Base-by-base conservation (phyloP, 2,888 invertebrate genomes). In the Cerastis leucographa region DNA sequence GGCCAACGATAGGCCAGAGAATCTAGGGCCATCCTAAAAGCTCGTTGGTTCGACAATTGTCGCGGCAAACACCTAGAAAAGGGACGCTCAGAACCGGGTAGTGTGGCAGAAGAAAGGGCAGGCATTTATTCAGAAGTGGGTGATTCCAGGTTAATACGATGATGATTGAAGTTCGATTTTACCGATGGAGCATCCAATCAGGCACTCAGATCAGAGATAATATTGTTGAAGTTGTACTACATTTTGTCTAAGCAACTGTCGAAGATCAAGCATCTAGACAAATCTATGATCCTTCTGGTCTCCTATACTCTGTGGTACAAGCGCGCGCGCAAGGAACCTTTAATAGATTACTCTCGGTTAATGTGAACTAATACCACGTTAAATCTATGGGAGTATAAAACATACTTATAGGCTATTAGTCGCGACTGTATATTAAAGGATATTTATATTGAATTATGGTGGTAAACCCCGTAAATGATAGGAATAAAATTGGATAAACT, bases 301-400 rank as follows among this genome's bases (percentile, higher is more conserved):
- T 51, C 44, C 12, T 22, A 12, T 59, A 51, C 56, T 35, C 46
- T n/a, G 19, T 61, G 64, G n/a, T 29, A 44, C 6, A 65, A 61
- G 62, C 56, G 61, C 59, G 14, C 0, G 51, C 62, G 70, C 86
- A 76, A 46, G 35, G 2, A 3, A 29, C 14, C 70, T 71, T 81
- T 70, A 76, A 76, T 81, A 76, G 76, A 82, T 71, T 35, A 73
- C 61, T 82, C 64, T 17, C 51, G 17, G 59, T 61, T 64, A 85
- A 64, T 77, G 70, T 76, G 68, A 42, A 59, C 62, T 72, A 81
- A 81, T 72, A 85, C 35, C 42, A 72, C 17, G 35, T 42, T 62
- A 70, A 64, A 83, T 77, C 74, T 59, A 74, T 66, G 62, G 42
- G 2, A 46, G 54, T 49, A 74, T 66, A 68, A 78, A 72, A 74